Evolutionary conservation across 35 echinoderm and acorn worm species (phyloP).

Genomic region (Ptychodera flava): DNA sequence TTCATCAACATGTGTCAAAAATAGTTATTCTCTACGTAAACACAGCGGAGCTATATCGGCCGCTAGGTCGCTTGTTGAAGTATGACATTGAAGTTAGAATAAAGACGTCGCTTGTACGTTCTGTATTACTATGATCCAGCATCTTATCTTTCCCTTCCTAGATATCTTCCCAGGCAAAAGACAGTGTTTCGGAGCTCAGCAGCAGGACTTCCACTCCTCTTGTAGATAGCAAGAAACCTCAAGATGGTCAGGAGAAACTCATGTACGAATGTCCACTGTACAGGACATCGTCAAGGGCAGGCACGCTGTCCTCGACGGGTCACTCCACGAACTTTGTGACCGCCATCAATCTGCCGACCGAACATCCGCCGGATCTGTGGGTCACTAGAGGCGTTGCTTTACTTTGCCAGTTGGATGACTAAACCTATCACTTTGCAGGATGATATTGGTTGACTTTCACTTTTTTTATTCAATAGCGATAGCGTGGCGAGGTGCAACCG

Average conservation of each 20-base stretch:
- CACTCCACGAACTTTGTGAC: conserved; percentile 95
- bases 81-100: too few species aligned
- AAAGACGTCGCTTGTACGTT: too few species aligned
- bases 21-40: too few species aligned
- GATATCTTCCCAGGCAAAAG: conserved; percentile 19
- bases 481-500: too few species aligned
- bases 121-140: too few species aligned
- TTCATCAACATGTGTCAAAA: too few species aligned
- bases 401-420: conserved; percentile 73
- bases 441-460: not conserved
- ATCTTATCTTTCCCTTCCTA: not conserved
- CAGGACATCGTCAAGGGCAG: conserved; percentile 75
- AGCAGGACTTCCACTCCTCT: conserved; percentile 16
- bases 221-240: not conserved
- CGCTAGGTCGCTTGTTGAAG: too few species aligned
- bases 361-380: conserved; percentile 68
- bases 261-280: conserved; percentile 89
- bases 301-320: conserved; percentile 91
- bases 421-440: not conserved
- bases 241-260: not conserved
- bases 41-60: too few species aligned
- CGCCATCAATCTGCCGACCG: conserved; percentile 62
- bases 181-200: too few species aligned
- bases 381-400: conserved; percentile 43
- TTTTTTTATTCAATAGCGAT: too few species aligned